Base-by-base conservation (phyloP, 2,113 vertebrate species). In the Struthidea cinerea region DNA sequence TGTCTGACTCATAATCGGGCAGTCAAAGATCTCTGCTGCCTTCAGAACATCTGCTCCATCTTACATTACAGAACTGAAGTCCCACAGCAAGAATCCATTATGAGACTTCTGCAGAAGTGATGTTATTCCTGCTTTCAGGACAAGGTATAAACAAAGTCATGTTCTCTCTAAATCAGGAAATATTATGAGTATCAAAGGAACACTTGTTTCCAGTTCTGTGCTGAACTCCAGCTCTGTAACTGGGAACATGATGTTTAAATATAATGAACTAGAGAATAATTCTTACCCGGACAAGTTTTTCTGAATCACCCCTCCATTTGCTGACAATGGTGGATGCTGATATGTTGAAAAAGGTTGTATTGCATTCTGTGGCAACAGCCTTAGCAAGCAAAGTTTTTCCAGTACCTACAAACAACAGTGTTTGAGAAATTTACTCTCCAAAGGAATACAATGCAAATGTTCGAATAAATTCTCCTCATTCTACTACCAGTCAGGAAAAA, bases 241-340 rank as follows among this genome's bases (percentile, higher is more conserved):
- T 19, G 27, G 13, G 27, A 65, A 65, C 2, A 1, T 42, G 39
- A 30, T 42, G 5, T 19, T 39, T 5, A 49, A 84, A 6, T n/a
- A 6, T 19, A 87, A 89, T 1, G 4, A 84, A 64, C 3, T 2
- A 90, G 80, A 74, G 6, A 42, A 13, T 76, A 39, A 64, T 87
- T 94, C 97, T 94, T 98, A 99, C 99, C 98, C 98, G 97, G 86
- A 99, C 99, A 59, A 99, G 98, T 86, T 99, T 99, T 97, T 99
- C 99, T 6, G 99, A 99, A 95, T 99, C 99, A 37, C 99, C 99
- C 56, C 99, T 99, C 99, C 99, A 99, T 90, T 99, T 99, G 98
- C 99, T 99, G 96, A 99, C 98, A 55, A 99, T 99, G 94, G 99
- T 99, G 71, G 99, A 99, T 21, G 99, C 99, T 7, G 99, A 99